Conservation (phyloP, 2,888 invertebrate species). For the Tanytarsus gracilentus region DNA sequence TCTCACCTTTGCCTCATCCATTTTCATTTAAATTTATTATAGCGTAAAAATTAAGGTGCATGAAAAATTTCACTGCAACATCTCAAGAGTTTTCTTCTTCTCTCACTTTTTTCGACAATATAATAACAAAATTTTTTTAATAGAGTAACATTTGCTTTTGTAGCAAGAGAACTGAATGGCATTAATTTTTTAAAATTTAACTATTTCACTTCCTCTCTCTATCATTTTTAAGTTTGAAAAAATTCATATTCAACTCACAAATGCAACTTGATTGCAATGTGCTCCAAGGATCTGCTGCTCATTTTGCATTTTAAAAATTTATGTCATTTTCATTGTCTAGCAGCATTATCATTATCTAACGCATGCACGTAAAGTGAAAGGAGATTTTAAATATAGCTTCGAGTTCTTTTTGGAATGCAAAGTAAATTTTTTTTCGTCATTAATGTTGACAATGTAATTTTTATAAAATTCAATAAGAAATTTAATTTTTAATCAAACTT, state of each 20-base stretch:
- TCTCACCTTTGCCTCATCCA: background rate
- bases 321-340: conserved; percentile 6
- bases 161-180: background rate
- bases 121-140: background rate
- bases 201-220: background rate
- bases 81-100: background rate
- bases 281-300: background rate
- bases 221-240: background rate
- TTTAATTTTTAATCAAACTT: too few species aligned
- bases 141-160: background rate
- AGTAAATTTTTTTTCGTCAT: too few species aligned
- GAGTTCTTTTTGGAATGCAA: background rate
- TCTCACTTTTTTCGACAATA: background rate
- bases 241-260: conserved; percentile 14
- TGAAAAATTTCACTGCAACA: background rate
- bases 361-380: background rate
- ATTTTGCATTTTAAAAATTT: background rate
- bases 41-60: background rate
- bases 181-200: conserved; percentile 6
- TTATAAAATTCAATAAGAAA: too few species aligned
- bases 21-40: conserved; percentile 4
- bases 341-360: conserved; percentile 5
- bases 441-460: too few species aligned
- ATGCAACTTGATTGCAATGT: conserved; percentile 16
- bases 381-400: too few species aligned